Base-by-base conservation (phyloP, 2,888 invertebrate species). In the Melangyna quadrimaculata region DNA sequence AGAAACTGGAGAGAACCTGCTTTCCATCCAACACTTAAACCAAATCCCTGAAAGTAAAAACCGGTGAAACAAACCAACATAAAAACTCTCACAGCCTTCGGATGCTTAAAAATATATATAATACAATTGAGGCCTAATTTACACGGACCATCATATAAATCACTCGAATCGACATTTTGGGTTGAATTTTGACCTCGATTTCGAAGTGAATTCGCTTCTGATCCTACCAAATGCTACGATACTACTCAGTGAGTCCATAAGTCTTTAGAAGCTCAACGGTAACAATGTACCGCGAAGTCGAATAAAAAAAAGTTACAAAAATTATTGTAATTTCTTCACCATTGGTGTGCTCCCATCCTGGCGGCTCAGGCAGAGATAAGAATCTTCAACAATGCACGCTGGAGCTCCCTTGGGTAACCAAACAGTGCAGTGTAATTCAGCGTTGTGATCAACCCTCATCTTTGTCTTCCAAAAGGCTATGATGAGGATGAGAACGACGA, bases 281-380 rank as follows among this genome's bases (percentile, higher is more conserved):
- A 63, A 86, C 69, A 86, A 86, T 61, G 72, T 69, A n/a, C n/a
- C n/a, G n/a, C n/a, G n/a, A 55, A 65, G 19, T 29, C 10, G 10
- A 27, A 12, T 17, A 10, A 72, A 65, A 53, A 73, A 63, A 65
- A 63, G 40, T 81, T 73, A 69, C 77, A 78, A 86, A 59, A 86
- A 86, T 86, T 86, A 86, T 86, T 86, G 81, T 86, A 81, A 86
- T 86, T 86, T 86, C 81, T 72, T 70, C 77, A 70, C 69, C 80
- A 70, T 35, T 69, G 77, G 61, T 72, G 67, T 72, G 71, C 57
- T 45, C 24, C 57, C 55, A 35, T 78, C 73, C 59, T 48, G 73
- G 55, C 51, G 14, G 22, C 65, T 45, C 1, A 19, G 8, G 45
- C 1, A 19, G 8, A 53, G 86, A 86, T 81, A 81, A 59, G 73